Evolutionary conservation across 2,888 invertebrate genomes (phyloP).

Genomic region (Dysmachus trigonus): DNA sequence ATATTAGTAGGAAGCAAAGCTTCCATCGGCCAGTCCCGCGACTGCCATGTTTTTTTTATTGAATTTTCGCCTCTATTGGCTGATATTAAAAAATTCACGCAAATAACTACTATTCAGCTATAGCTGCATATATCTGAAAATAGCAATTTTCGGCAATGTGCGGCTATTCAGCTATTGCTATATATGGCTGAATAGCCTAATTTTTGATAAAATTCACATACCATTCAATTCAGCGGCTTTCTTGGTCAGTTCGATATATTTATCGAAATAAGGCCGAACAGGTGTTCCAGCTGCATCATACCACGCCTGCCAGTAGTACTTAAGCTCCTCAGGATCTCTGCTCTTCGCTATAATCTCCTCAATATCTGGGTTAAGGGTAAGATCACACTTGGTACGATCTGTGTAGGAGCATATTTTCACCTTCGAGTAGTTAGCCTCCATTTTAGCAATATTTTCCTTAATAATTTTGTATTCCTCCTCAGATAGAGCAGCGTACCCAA

Average conservation of each 20-base stretch:
- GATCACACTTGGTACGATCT: slow-evolving; percentile 71
- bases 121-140: too few relatives aligned
- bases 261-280: slow-evolving; percentile 70
- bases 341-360: slow-evolving; percentile 74
- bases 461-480: slow-evolving; percentile 73
- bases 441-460: slow-evolving; percentile 72
- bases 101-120: too few relatives aligned
- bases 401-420: slow-evolving; percentile 80
- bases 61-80: too few relatives aligned
- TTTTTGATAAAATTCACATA: slow-evolving; percentile 55
- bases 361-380: slow-evolving; percentile 79
- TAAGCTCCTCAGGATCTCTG: slow-evolving; percentile 79
- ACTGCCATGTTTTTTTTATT: too few relatives aligned
- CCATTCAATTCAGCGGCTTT: slow-evolving; percentile 78
- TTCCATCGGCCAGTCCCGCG: too few relatives aligned
- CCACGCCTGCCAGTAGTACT: slow-evolving; percentile 83
- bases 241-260: slow-evolving; percentile 74
- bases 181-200: background rate
- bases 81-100: too few relatives aligned
- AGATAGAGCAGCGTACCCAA: slow-evolving; percentile 78
- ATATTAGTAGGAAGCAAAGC: too few relatives aligned
- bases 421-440: slow-evolving; percentile 80
- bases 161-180: background rate
- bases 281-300: slow-evolving; percentile 76
- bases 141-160: background rate